Evolutionary conservation across 2,888 invertebrate genomes (phyloP).

Genomic region (Gibbula magus): DNA sequence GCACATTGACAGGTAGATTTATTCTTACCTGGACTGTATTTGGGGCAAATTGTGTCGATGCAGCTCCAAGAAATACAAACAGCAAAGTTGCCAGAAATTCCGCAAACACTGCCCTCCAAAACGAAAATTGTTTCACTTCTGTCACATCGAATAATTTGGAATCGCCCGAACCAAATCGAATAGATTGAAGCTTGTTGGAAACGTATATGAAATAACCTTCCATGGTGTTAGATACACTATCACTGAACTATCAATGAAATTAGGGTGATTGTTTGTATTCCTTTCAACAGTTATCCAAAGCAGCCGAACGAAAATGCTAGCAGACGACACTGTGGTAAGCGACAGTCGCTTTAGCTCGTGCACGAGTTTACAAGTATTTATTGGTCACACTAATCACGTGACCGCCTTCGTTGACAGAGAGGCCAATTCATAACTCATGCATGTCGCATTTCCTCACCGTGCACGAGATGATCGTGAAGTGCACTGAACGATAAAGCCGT

Average conservation of each 20-base stretch:
- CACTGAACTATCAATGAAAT: too few relatives aligned
- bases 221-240: constrained; percentile 36
- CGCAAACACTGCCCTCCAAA: constrained; percentile 75
- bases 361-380: background rate
- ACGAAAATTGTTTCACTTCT: constrained; percentile 58
- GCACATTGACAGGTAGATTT: too few relatives aligned
- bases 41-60: constrained; percentile 55
- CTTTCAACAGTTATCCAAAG: background rate
- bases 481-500: too few relatives aligned
- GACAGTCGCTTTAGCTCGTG: background rate
- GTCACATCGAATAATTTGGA: constrained; percentile 35
- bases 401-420: background rate
- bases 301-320: background rate
- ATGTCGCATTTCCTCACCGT: too few relatives aligned
- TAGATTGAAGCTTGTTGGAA: constrained; percentile 53
- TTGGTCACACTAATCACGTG: background rate
- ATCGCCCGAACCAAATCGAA: constrained; percentile 42
- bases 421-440: background rate
- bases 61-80: constrained; percentile 74
- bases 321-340: background rate
- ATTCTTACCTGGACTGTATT: constrained; percentile 27
- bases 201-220: constrained; percentile 56
- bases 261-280: too few relatives aligned
- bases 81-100: constrained; percentile 74
- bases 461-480: too few relatives aligned